These are phyloP conservation scores for Chaenodraco wilsoni DNA, from an alignment of 2,797 vertebrate species.

Conservation along the genomic window DNA sequence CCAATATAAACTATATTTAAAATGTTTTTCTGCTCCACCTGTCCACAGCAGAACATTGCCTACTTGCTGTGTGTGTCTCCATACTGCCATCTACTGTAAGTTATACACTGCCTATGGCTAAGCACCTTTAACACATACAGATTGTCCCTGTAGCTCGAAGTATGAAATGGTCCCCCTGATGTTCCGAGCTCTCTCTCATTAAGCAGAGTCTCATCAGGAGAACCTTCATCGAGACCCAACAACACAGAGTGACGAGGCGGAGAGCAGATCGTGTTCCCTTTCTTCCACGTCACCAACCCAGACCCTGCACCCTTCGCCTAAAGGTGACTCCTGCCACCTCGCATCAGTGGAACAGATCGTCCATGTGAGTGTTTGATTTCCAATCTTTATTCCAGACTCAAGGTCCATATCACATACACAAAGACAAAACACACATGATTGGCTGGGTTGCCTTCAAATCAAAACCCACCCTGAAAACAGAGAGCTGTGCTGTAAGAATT, in stretches of 20 bases:
- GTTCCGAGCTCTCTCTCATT: conserved; percentile 5
- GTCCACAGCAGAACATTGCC: no score
- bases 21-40: no score
- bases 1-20: no score
- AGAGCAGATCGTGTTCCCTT: conserved; percentile 37
- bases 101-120: no score
- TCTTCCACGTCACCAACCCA: conserved; percentile 26
- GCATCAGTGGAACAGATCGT: conserved; percentile 18
- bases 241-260: conserved; percentile 5
- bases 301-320: conserved; percentile 21
- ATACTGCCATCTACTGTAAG: no score
- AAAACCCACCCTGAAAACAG: conserved; percentile 14
- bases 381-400: no score
- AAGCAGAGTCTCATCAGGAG: conserved; percentile 16
- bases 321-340: conserved; percentile 50
- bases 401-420: no score
- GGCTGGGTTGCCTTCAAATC: conserved; percentile 14
- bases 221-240: conserved; percentile 33
- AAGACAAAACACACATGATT: not conserved
- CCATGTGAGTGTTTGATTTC: conserved; percentile 39
- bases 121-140: no score
- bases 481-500: conserved; percentile 30
- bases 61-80: no score
- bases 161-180: not conserved
- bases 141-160: not conserved